These are phyloP conservation scores for Myotis davidii DNA, from an alignment of 2,113 vertebrate species.

Conservation along the genomic window DNA sequence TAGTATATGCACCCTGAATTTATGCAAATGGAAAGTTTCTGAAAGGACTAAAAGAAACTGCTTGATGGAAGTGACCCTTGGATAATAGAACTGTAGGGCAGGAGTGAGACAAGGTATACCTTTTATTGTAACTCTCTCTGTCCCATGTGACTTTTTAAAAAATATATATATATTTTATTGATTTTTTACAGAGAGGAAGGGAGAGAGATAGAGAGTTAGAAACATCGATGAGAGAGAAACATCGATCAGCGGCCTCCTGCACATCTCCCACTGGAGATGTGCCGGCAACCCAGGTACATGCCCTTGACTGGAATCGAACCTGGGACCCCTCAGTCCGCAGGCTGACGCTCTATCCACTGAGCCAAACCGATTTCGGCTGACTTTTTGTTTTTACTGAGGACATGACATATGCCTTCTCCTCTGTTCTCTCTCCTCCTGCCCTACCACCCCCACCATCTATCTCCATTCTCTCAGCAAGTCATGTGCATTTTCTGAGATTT, in stretches of 20 bases:
- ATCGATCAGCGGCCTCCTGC: too few species aligned
- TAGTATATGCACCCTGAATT: too few species aligned
- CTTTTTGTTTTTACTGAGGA: neutral
- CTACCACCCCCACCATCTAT: neutral
- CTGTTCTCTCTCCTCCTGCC: neutral
- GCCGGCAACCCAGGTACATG: too few species aligned
- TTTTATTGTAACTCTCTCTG: neutral
- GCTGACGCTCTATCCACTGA: too few species aligned
- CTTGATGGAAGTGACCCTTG: neutral
- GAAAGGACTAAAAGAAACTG: neutral
- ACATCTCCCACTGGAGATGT: too few species aligned
- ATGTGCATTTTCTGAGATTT: conserved; percentile 5
- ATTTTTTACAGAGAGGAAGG: too few species aligned
- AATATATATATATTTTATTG: too few species aligned
- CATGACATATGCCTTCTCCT: neutral
- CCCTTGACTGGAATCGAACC: too few species aligned
- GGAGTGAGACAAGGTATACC: neutral
- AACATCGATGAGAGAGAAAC: too few species aligned
- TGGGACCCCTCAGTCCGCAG: too few species aligned
- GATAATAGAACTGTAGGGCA: neutral
- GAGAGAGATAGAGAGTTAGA: too few species aligned
- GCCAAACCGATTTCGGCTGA: too few species aligned
- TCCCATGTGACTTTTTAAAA: neutral
- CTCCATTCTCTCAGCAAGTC: neutral
- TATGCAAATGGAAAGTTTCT: neutral